phyloP scores from a whole-genome alignment of 2,797 vertebrate genomes.

The Chelon auratus region DNA sequence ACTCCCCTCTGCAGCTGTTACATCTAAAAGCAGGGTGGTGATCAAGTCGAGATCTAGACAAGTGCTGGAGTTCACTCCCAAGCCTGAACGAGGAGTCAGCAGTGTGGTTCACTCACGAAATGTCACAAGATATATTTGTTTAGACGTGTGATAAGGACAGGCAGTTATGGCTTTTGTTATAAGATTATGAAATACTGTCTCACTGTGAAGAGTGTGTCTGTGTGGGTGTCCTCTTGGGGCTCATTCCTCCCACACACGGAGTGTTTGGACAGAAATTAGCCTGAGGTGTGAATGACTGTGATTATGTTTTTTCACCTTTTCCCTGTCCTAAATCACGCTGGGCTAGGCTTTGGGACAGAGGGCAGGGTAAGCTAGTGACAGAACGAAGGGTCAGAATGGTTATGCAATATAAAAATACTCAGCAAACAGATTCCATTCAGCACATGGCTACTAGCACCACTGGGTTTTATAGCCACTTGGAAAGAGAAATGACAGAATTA shows the following conservation, averaged over 20 bases:
- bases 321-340: not conserved
- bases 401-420: not conserved
- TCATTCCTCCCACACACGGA: slow-evolving; percentile 1
- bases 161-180: not conserved
- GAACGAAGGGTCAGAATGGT: too few relatives aligned
- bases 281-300: slow-evolving; percentile 1
- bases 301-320: not conserved
- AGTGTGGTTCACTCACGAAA: not conserved
- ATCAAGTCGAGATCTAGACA: not conserved
- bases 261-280: slow-evolving; percentile 2
- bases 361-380: not conserved
- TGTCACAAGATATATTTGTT: not conserved
- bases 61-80: not conserved
- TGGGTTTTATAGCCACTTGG: not conserved
- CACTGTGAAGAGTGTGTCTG: not conserved
- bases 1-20: not conserved
- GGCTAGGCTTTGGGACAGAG: not conserved
- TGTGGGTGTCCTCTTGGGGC: slow-evolving; percentile 4
- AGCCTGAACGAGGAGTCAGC: not conserved
- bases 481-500: not conserved
- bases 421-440: not conserved
- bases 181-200: slow-evolving; percentile 12
- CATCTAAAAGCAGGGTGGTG: not conserved
- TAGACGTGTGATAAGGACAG: not conserved
- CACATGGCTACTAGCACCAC: not conserved